Percentiles rank a stretch among this genome's conserved stretches.
These are phyloP conservation scores for Microctonus aethiopoides DNA, from an alignment of 2,888 invertebrate species.

Conservation along the genomic window DNA sequence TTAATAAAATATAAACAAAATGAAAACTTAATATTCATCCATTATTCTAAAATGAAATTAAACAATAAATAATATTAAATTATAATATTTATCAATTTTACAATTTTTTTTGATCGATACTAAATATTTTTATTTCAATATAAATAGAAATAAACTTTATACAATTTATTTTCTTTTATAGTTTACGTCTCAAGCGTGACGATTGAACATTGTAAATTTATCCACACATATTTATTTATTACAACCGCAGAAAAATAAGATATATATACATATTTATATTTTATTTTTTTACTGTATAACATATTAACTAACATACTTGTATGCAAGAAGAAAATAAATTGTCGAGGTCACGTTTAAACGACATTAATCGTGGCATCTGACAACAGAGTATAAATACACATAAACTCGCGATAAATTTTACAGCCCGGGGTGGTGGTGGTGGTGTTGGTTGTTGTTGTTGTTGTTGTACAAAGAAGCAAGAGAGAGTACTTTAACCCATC, in stretches of 20 bases:
- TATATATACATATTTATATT: background rate
- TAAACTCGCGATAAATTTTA: slow-evolving; percentile 22
- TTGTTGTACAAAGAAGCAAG: slow-evolving; percentile 32
- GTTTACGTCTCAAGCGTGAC: background rate
- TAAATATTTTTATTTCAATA: background rate
- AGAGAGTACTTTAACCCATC: background rate
- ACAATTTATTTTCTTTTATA: background rate
- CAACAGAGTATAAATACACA: slow-evolving; percentile 13
- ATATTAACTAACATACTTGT: background rate
- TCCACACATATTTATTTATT: background rate
- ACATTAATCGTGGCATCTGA: slow-evolving; percentile 7
- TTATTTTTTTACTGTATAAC: background rate
- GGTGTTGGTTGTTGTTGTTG: too few relatives aligned
- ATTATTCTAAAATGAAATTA: background rate
- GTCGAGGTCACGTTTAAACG: slow-evolving; percentile 2
- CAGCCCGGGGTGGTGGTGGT: background rate
- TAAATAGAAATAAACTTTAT: background rate
- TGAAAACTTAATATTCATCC: background rate
- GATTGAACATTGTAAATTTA: background rate
- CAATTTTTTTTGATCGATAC: background rate
- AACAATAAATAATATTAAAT: background rate
- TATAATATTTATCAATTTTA: background rate
- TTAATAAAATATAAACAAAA: background rate
- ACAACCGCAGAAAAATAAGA: background rate
- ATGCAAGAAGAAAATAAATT: background rate